A percentile compares a stretch with the other conserved stretches of the same genome.
These are phyloP conservation scores for Gorsachius magnificus DNA, from an alignment of 2,797 vertebrate species.

Conservation along the genomic window DNA sequence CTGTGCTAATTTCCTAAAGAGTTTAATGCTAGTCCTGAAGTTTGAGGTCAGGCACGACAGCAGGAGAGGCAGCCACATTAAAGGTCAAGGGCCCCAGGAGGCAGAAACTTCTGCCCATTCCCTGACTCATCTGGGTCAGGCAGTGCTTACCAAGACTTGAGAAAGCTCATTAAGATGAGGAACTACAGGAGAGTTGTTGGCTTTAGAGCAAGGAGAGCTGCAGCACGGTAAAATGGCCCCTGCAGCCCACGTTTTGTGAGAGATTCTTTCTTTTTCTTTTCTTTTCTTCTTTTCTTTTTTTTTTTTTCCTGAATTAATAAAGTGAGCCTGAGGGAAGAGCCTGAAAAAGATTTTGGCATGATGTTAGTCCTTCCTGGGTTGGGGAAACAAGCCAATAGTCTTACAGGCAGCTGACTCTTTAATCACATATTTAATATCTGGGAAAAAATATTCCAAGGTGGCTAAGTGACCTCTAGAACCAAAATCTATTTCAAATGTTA, in stretches of 20 bases:
- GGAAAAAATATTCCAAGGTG: conserved; percentile 9
- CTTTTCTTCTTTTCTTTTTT: rapidly evolving
- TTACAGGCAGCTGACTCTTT: conserved; percentile 44
- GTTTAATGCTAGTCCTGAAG: not conserved
- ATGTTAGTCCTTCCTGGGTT: conserved; percentile 29
- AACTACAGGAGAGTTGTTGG: not conserved
- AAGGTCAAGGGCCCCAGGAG: not conserved
- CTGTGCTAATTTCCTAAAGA: conserved; percentile 1
- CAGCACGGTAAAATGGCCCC: not conserved
- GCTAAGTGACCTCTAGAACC: conserved; percentile 5
- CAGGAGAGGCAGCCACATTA: not conserved
- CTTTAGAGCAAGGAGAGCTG: not conserved
- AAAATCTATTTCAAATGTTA: not conserved
- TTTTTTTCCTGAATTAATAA: not conserved
- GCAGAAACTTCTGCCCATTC: not conserved
- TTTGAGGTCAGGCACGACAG: not conserved
- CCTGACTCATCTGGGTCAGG: conserved; percentile 20
- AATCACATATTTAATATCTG: conserved; percentile 47
- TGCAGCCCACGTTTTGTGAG: conserved; percentile 8
- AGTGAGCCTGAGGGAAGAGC: conserved; percentile 20
- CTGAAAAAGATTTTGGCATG: conserved; percentile 48
- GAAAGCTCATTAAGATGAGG: conserved; percentile 10
- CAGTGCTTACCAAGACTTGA: not conserved
- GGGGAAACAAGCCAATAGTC: conserved; percentile 44
- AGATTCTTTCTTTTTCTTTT: not conserved